Percentiles rank a stretch among this genome's conserved stretches.
phyloP scores from a whole-genome alignment of 2,113 vertebrate genomes.

The Boleophthalmus pectinirostris region DNA sequence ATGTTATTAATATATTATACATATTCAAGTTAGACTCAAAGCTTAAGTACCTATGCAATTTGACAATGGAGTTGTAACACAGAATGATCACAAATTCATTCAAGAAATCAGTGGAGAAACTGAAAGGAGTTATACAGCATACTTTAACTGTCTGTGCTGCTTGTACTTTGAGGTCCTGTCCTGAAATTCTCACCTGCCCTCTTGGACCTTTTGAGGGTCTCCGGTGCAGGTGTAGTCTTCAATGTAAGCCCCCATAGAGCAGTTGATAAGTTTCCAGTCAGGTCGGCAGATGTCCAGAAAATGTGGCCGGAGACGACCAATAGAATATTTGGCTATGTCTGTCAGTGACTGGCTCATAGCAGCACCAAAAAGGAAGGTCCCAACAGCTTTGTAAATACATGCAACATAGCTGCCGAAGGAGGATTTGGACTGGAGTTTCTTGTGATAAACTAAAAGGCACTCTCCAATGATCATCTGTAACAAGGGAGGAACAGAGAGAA shows the following conservation, averaged over 20 bases:
- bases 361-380: constrained; percentile 94
- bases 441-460: constrained; percentile 85
- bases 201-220: constrained; percentile 74
- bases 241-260: constrained; percentile 82
- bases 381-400: constrained; percentile 89
- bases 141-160: too few species aligned
- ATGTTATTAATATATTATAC: background rate
- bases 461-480: constrained; percentile 93
- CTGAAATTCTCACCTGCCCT: constrained; percentile 82
- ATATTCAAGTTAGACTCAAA: background rate
- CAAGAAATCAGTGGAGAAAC: background rate
- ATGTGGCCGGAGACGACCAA: constrained; percentile 93
- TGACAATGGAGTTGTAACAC: background rate
- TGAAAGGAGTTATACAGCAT: background rate
- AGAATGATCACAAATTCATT: background rate
- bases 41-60: background rate
- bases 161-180: background rate
- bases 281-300: constrained; percentile 90
- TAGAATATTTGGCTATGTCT: constrained; percentile 97
- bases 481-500: constrained; percentile 38
- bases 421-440: constrained; percentile 88
- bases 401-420: constrained; percentile 89
- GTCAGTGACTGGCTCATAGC: constrained; percentile 96
- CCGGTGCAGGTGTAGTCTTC: constrained; percentile 86
- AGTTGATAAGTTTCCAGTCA: constrained; percentile 85